Conservation (phyloP, 2,888 invertebrate species). For the Epirrhoe tristata region DNA sequence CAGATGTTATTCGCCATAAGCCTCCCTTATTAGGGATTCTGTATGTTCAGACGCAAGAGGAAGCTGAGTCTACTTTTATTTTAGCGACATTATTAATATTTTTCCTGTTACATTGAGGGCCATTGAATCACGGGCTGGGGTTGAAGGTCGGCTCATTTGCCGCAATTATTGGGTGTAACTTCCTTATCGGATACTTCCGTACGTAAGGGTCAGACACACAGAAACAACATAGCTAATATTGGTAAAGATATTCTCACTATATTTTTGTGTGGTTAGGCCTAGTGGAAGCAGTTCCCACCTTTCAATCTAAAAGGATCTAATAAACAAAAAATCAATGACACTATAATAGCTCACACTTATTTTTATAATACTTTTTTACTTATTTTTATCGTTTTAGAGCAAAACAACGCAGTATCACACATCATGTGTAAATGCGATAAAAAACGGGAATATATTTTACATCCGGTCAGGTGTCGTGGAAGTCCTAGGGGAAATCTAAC, state of each 20-base stretch:
- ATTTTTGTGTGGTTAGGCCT: not conserved
- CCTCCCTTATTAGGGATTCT: constrained; percentile 82
- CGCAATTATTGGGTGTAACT: constrained; percentile 29
- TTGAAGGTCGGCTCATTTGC: constrained; percentile 29
- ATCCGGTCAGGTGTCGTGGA: constrained; percentile 84
- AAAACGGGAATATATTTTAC: constrained; percentile 82
- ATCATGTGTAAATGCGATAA: constrained; percentile 62
- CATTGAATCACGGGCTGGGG: constrained; percentile 26
- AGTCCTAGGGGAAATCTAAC: constrained; percentile 84
- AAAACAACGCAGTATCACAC: constrained; percentile 20
- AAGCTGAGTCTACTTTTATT: constrained; percentile 71
- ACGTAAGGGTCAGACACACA: not conserved
- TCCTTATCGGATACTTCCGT: constrained; percentile 9
- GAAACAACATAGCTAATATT: constrained; percentile 3
- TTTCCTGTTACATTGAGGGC: constrained; percentile 45
- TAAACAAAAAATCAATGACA: too few species aligned
- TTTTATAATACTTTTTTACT: too few species aligned
- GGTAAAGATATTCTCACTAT: not conserved
- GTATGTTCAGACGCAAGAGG: constrained; percentile 69
- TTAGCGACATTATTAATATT: constrained; percentile 74
- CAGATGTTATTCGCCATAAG: constrained; percentile 83
- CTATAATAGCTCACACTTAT: too few species aligned
- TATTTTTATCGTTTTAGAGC: too few species aligned
- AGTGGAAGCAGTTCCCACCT: not conserved
- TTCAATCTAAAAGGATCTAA: not conserved